Conservation (phyloP, 2,113 vertebrate genomes). For the Pluvialis apricaria region DNA sequence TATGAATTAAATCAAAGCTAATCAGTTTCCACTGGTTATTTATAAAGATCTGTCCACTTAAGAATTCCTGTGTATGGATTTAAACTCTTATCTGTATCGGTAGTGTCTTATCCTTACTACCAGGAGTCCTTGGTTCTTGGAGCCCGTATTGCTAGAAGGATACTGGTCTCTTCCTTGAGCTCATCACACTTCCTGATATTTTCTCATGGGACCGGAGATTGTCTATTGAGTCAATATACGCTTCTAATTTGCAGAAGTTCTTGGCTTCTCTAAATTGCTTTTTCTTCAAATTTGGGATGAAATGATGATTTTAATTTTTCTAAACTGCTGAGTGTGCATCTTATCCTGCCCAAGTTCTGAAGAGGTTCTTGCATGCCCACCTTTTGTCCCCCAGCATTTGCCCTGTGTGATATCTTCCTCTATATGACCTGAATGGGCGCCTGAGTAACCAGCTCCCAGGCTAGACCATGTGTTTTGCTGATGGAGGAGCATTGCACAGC, state of each 20-base stretch:
- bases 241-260: neutral
- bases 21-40: neutral
- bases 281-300: neutral
- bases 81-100: neutral
- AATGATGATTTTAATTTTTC: rapidly evolving
- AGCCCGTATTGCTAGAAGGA: neutral
- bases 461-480: neutral
- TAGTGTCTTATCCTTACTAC: neutral
- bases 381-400: neutral
- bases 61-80: neutral
- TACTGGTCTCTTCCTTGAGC: neutral
- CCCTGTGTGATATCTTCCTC: neutral
- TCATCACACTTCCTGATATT: neutral
- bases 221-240: neutral
- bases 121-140: neutral
- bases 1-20: neutral
- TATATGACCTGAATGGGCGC: neutral
- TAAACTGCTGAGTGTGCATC: neutral
- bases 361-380: neutral
- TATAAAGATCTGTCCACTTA: neutral
- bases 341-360: neutral
- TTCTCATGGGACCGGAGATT: neutral
- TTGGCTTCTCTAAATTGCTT: neutral
- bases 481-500: neutral
- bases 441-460: neutral